Base-by-base conservation (phyloP, 1,140 invertebrate genomes). In the Procambarus virginalis region DNA sequence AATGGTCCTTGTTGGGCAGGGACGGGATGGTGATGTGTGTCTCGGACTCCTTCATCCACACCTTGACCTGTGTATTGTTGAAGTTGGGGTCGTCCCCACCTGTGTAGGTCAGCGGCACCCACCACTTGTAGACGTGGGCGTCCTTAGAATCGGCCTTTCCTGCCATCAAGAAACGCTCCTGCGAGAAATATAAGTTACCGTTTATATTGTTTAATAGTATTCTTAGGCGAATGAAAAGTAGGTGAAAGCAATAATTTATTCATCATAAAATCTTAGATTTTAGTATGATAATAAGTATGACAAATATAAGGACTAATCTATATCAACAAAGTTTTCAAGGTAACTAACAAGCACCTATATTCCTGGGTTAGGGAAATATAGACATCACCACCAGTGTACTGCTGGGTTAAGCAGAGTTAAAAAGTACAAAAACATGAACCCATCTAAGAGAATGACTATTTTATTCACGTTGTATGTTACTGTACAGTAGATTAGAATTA, bases 51-150 rank as follows among this genome's bases (percentile, higher is more conserved):
- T 68, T 86, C 92, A 92, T 92, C 92, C 92, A 92, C 68, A 88
- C 84, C 76, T 84, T 83, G 64, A 73, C 77, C 70, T 79, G 60
- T 14, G 91, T 80, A 9, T 85, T 46, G 78, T 79, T 92, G 78
- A 91, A 89, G 70, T 91, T 73, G 14, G 77, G 82, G 22, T 45
- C 70, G n/a, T 64, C 48, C 22, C 81, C 22, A 4, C 49, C 75
- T 20, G 92, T 87, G 88, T 86, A 92, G 22, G 81, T 92, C 80
- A 92, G 88, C 3, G 92, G 92, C 49, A 92, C 89, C 91, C 91
- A 92, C 92, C 92, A 92, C 75, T 84, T 91, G 84, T 89, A 89
- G 8, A 81, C 87, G 84, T 75, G 82, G 17, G 82, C 75, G 73
- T 85, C 82, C 5, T 10, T 48, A 12, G 76, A 64, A 75, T 55